Evolutionary conservation across 2,797 vertebrate genomes (phyloP).

Genomic region (Poeciliopsis turneri): DNA sequence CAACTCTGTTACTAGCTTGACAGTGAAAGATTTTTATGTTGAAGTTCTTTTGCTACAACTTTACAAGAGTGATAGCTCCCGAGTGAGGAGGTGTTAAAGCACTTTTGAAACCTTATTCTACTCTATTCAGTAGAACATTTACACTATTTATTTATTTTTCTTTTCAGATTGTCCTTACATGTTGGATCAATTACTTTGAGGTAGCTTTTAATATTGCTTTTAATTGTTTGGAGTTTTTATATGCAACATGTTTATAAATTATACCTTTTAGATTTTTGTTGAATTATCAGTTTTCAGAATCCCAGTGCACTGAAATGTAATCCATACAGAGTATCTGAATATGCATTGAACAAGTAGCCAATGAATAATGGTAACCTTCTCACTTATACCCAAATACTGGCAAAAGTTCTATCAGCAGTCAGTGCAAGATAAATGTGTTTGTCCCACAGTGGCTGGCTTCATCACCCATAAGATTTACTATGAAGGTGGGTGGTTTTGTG

Average conservation of each 20-base stretch:
- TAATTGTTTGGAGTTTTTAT: neutral
- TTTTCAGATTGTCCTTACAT: neutral
- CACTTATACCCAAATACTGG: constrained; percentile 20
- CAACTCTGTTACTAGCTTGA: neutral
- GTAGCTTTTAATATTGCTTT: neutral
- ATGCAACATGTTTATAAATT: neutral
- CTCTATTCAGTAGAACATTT: neutral
- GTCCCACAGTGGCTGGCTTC: constrained; percentile 35
- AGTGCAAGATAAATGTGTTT: constrained; percentile 54
- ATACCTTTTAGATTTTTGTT: neutral
- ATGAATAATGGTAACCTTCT: constrained; percentile 3
- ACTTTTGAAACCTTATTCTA: neutral
- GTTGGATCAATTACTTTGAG: neutral
- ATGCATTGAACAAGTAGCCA: neutral
- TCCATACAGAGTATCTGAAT: neutral
- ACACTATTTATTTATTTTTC: too few species aligned
- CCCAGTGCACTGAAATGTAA: neutral
- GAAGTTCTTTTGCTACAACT: neutral
- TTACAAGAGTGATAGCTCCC: neutral
- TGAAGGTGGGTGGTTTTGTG: constrained; percentile 33
- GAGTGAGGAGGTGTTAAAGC: neutral
- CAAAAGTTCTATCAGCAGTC: constrained; percentile 25
- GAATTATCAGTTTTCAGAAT: neutral
- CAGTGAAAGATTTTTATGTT: neutral
- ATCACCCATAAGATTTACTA: constrained; percentile 53